Conservation (phyloP, 2,113 vertebrate species). For the Pontoporia blainvillei region DNA sequence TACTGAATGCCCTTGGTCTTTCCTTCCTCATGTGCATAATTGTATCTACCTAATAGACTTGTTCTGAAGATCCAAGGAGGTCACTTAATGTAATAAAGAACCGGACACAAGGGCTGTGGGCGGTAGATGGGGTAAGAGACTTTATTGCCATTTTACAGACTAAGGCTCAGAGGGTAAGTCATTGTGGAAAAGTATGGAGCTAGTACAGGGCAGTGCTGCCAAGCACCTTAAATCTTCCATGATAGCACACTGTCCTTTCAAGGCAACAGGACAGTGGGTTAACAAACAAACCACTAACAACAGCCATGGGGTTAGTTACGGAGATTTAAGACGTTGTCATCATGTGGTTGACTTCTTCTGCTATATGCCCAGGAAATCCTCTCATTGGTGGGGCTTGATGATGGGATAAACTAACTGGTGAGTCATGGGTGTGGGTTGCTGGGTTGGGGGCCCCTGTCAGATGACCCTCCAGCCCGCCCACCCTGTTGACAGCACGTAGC, state of each 20-base stretch:
- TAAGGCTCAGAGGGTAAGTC: not conserved
- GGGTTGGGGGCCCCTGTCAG: not conserved
- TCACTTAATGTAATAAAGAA: not conserved
- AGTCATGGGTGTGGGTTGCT: not conserved
- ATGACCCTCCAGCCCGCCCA: rapidly evolving
- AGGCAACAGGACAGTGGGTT: not conserved
- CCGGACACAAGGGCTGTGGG: not conserved
- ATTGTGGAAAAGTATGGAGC: not conserved
- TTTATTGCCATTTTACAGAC: not conserved
- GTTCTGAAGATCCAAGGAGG: not conserved
- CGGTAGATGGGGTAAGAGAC: not conserved
- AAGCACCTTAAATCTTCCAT: not conserved
- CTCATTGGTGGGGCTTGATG: not conserved
- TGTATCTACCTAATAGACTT: not conserved
- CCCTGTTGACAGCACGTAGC: too few species aligned
- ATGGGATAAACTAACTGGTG: not conserved
- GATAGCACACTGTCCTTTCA: not conserved
- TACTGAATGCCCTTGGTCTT: not conserved
- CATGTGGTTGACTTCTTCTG: not conserved
- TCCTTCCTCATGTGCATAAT: not conserved
- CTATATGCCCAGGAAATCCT: not conserved
- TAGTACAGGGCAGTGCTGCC: not conserved
- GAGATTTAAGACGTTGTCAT: not conserved
- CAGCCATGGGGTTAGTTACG: not conserved
- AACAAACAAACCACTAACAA: not conserved